Conservation (phyloP, 2,888 invertebrate species). For the Miltochrista miniata region DNA sequence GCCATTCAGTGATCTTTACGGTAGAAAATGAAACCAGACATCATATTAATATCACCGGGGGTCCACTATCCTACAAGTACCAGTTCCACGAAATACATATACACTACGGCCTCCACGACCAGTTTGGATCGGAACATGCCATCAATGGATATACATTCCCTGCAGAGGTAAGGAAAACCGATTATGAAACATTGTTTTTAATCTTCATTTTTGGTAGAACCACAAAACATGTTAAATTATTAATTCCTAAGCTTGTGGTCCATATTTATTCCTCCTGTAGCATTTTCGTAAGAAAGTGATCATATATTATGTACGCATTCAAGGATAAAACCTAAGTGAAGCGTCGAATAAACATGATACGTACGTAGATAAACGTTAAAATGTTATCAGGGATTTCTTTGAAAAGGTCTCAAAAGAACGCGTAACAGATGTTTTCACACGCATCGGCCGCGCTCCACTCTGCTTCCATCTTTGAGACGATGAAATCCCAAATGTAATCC, state of each 20-base stretch:
- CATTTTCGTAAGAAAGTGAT: conserved; percentile 24
- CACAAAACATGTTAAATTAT: conserved; percentile 12
- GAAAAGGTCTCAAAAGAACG: conserved; percentile 63
- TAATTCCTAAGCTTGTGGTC: conserved; percentile 18
- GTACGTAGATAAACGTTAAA: conserved; percentile 46
- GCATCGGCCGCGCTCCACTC: conserved; percentile 55
- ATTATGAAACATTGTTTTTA: conserved; percentile 14
- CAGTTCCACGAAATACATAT: conserved; percentile 97
- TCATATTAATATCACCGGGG: conserved; percentile 97
- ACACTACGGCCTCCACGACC: conserved; percentile 96
- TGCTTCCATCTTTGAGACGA: conserved; percentile 50
- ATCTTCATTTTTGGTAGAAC: conserved; percentile 28
- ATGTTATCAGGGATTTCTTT: conserved; percentile 59
- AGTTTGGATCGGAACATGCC: conserved; percentile 97
- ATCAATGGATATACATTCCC: conserved; percentile 98
- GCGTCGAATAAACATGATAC: conserved; percentile 40
- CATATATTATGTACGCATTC: conserved; percentile 38
- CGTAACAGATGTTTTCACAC: conserved; percentile 80
- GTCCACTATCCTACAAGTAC: conserved; percentile 97
- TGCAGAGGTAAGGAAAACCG: conserved; percentile 91
- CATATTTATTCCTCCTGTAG: conserved; percentile 18
- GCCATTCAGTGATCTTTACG: conserved; percentile 96
- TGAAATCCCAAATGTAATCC: conserved; percentile 79
- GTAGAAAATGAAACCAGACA: conserved; percentile 93
- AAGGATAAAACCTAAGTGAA: conserved; percentile 39